Percentiles rank a stretch among this genome's conserved stretches.
Conservation (phyloP, 2,113 vertebrate species). For the Callipepla californica region DNA sequence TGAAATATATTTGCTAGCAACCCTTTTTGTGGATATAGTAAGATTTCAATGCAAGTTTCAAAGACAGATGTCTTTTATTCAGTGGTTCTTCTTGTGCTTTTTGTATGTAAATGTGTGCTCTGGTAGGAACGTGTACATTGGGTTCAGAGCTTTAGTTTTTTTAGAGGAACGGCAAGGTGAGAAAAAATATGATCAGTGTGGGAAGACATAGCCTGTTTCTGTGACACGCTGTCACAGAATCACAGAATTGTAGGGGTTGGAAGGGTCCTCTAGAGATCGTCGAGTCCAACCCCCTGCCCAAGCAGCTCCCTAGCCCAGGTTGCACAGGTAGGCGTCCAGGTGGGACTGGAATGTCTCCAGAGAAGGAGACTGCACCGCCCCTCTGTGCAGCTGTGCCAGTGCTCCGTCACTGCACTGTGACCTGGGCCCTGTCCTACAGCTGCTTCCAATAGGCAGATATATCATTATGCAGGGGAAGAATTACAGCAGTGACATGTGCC, state of each 20-base stretch:
- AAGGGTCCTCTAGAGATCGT: too few species aligned
- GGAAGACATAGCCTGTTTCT: neutral
- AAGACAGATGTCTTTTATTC: neutral
- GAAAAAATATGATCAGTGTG: neutral
- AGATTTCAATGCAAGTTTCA: neutral
- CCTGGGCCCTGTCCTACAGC: neutral
- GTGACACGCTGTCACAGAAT: neutral
- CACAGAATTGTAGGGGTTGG: too few species aligned
- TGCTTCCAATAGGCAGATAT: neutral
- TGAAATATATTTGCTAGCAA: neutral
- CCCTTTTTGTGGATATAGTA: neutral
- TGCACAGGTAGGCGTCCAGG: too few species aligned
- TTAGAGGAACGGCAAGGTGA: neutral
- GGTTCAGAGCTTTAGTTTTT: neutral
- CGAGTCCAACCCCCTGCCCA: too few species aligned
- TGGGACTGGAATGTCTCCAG: too few species aligned
- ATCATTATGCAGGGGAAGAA: neutral
- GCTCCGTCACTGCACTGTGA: neutral
- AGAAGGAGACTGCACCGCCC: too few species aligned
- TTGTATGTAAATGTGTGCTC: neutral
- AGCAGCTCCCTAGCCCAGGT: too few species aligned
- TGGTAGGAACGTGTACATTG: neutral
- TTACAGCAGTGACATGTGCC: neutral
- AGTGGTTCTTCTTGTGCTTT: neutral
- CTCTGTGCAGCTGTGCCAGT: too few species aligned